Evolutionary conservation across 2,113 vertebrate species (phyloP), one percentile per base, ranked within the genome.

Genomic region (Cervus canadensis): DNA sequence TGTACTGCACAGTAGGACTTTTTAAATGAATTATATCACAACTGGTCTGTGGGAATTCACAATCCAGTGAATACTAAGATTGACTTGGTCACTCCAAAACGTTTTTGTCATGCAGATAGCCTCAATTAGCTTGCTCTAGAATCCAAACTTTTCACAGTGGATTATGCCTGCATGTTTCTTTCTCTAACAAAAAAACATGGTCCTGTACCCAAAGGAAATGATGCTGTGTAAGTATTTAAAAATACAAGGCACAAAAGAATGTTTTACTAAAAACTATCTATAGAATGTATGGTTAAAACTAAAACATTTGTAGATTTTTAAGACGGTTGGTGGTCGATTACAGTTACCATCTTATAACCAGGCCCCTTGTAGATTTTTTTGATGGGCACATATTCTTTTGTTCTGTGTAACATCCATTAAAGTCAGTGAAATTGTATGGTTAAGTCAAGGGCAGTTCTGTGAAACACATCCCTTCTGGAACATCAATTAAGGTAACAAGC

Each of bases 401-500:
- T 90, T 95, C n/a, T 74, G 16, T 17, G 14, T 40, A 54, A 50
- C 7, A 59, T 40, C 25, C 83, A 76, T 52, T 95, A 23, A 91
- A 78, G 45, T 48, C 71, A 57, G 36, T 91, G 84, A 89, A 83
- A 92, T 36, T 85, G 30, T 95, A 87, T 60, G 79, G 56, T 85
- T 13, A 56, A 36, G 28, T 87, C 26, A 81, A 30, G 43, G 87
- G 12, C 43, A 87, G 40, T 50, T 90, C 76, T 90, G 2, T 60
- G 43, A 90, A 95, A 67, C 25, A 45, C 6, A 30, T 54, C 67
- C n/a, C 52, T 95, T 97, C 74, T 67, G 90, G 74, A 71, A 86
- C 90, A 90, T 92, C 40, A 67, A 2, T 92, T 94, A 94, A 74
- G 54, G 97, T 91, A 76, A 88, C 21, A 43, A 48, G 76, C 76